These are phyloP conservation scores for Rhopalosiphum maidis DNA, from an alignment of 1,140 invertebrate genomes.

Conservation along the genomic window DNA sequence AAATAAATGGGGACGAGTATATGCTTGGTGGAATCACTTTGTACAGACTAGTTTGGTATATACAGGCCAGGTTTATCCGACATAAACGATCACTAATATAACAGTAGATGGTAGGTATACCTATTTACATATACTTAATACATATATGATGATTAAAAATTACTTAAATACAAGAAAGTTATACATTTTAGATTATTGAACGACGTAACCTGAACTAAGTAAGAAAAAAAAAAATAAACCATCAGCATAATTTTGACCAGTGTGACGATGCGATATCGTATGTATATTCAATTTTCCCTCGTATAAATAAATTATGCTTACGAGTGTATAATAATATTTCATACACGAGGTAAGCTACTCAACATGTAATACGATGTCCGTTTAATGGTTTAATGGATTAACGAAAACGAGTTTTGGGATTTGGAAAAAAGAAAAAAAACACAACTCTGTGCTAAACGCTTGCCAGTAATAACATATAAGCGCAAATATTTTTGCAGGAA, in stretches of 20 bases:
- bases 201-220: background rate
- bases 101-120: no score
- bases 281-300: background rate
- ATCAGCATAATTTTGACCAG: background rate
- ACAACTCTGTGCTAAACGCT: background rate
- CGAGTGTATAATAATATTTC: background rate
- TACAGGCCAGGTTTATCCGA: no score
- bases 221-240: background rate
- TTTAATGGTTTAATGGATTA: background rate
- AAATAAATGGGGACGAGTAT: no score
- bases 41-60: no score
- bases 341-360: background rate
- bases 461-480: background rate
- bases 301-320: background rate
- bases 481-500: background rate
- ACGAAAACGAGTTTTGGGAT: background rate
- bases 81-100: no score
- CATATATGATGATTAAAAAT: background rate
- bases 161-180: background rate
- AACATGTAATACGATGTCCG: slow-evolving; percentile 1
- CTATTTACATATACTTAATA: background rate
- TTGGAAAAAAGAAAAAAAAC: background rate
- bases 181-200: background rate
- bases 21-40: no score
- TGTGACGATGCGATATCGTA: background rate